Conservation (phyloP, 1,140 invertebrate species). For the Drosophila yakuba region DNA sequence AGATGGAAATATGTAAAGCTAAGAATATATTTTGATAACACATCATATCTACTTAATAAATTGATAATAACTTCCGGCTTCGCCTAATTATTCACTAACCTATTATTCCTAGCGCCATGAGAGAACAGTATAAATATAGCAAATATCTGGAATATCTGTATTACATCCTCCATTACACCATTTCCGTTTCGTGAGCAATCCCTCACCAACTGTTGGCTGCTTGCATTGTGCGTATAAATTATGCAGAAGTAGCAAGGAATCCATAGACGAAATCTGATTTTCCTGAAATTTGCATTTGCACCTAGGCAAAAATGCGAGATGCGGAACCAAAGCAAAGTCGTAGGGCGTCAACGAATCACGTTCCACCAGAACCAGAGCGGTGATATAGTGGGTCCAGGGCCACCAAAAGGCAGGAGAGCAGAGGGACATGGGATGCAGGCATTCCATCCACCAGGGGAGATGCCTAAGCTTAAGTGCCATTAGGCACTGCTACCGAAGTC, state of each 20-base stretch:
- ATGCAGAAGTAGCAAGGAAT: slow-evolving; percentile 54
- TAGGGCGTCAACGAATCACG: slow-evolving; percentile 69
- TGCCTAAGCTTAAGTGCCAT: slow-evolving; percentile 82
- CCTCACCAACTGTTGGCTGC: slow-evolving; percentile 44
- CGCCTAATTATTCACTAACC: no score
- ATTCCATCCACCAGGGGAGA: slow-evolving; percentile 25
- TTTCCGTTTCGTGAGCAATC: slow-evolving; percentile 32
- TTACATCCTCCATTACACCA: slow-evolving; percentile 41
- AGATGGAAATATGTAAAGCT: no score
- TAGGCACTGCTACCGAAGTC: slow-evolving; percentile 66
- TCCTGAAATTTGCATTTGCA: slow-evolving; percentile 73
- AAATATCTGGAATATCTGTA: slow-evolving; percentile 20
- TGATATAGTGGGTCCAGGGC: slow-evolving; percentile 36
- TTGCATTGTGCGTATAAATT: slow-evolving; percentile 70
- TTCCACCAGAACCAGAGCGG: slow-evolving; percentile 21
- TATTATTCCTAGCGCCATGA: no score
- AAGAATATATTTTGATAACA: no score
- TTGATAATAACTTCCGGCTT: no score
- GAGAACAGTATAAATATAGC: slow-evolving; percentile 7
- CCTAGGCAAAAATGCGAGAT: slow-evolving; percentile 65
- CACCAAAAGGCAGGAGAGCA: slow-evolving; percentile 3
- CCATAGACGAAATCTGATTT: slow-evolving; percentile 68
- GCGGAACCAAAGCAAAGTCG: slow-evolving; percentile 39
- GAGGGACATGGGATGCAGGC: not conserved
- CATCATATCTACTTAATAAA: no score